Evolutionary conservation across 2,113 vertebrate species (phyloP), one percentile per base, ranked within the genome.

Genomic region (Miniopterus natalensis): DNA sequence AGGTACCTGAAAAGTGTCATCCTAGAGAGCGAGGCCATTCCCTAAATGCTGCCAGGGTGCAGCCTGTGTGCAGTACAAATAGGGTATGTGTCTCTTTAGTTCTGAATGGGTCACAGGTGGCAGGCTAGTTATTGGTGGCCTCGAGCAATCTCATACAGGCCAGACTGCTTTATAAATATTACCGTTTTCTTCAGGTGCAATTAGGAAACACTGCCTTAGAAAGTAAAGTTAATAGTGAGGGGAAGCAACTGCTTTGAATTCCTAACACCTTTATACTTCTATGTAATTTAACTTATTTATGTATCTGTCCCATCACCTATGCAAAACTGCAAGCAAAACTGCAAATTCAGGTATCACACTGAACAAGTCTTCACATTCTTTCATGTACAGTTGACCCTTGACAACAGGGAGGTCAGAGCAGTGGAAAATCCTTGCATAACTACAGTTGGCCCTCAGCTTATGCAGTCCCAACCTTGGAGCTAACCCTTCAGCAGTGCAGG

Each of bases 311-410:
- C 59, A 83, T 25, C 13, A 15, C 7, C 57, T 74, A 68, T 0
- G 17, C 55, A 85, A 92, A 90, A 87, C 17, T 84, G 18, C 42
- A 85, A 80, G 31, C 59, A 85, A 92, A 77, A 87, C 13, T 80
- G 14, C 42, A 85, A 80, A 61, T 29, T 47, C 55, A 27, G 84
- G 14, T 73, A 45, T 55, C 61, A 27, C 36, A 42, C 53, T 86
- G 18, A 90, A 78, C 36, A 27, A 14, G 63, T 74, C 65, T 90
- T 73, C 47, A 49, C 17, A 79, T 88, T 90, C 27, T 84, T 94
- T 59, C 57, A 29, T 20, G 36, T 29, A 81, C 55, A 45, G 78
- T 0, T 57, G 78, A 29, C 55, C 36, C 36, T 45, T 61, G 25
- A 45, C 40, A 55, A 29, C 23, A 42, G 51, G 51, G 40, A 15